phyloP scores from a whole-genome alignment of 2,888 invertebrate species.

The Pyrrhosoma nymphula region DNA sequence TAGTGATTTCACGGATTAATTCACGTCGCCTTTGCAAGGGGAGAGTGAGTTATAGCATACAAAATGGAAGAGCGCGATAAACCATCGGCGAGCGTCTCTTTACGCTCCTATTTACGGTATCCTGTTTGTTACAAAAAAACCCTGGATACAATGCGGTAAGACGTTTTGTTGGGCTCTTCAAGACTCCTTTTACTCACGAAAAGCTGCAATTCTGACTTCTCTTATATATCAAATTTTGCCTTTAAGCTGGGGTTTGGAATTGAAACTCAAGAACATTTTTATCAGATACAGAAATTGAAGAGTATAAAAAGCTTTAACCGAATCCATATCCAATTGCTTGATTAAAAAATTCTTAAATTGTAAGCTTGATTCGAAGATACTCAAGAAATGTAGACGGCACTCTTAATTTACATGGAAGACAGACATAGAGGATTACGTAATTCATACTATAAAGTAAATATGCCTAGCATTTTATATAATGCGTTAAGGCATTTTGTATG shows the following conservation, averaged over 20 bases:
- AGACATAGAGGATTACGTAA: no score
- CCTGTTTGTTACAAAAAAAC: conserved; percentile 1
- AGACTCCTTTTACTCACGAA: background rate
- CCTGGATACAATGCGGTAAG: background rate
- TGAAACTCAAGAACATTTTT: background rate
- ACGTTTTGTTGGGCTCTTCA: background rate
- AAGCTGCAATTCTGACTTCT: background rate
- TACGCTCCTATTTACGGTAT: conserved; percentile 6
- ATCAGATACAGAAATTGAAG: background rate
- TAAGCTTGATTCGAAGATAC: background rate
- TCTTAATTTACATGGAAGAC: no score
- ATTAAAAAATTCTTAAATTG: background rate
- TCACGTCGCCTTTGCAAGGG: conserved; percentile 7
- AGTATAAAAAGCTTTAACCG: background rate
- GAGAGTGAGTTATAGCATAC: conserved; percentile 21
- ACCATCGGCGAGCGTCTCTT: conserved; percentile 7
- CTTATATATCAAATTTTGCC: background rate
- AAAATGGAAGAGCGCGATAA: conserved; percentile 32
- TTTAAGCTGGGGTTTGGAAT: background rate
- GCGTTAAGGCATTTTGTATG: no score
- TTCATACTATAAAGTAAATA: no score
- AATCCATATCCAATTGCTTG: background rate
- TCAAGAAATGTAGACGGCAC: no score
- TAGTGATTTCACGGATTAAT: conserved; percentile 65
- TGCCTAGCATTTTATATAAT: no score